Base-by-base conservation (phyloP, 2,888 invertebrate species). In the Hipparchia sbordonii region DNA sequence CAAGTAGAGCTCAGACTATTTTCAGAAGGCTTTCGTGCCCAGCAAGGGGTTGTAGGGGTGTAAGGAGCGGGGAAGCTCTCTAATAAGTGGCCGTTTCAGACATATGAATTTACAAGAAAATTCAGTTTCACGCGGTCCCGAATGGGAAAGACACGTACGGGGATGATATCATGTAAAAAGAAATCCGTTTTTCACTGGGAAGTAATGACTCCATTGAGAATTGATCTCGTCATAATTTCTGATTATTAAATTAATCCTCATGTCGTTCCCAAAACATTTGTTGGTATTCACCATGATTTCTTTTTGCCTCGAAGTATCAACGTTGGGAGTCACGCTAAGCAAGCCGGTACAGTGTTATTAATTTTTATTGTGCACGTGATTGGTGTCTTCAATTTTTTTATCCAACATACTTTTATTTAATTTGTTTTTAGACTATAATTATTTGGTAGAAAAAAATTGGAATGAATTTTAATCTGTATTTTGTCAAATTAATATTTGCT, bases 281-380 rank as follows among this genome's bases (percentile, higher is more conserved):
- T 73, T 86, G 78, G 77, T 84, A 76, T 77, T 82, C 79, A 83
- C 80, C 81, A 90, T 91, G 89, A 79, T 86, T 82, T 84, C 85
- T 79, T 81, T 84, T 80, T 81, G 86, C 76, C 76, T 86, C 77
- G 83, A 84, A 82, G 82, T 87, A 79, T 82, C 82, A 74, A 77
- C 86, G 72, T 77, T 88, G 72, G 88, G 85, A 73, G 79, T 86
- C 78, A 81, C 87, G 74, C 80, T 85, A 57, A 72, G 71, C 71
- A 76, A 73, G 68, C 76, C 79, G 61, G 72, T 79, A 72, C 78
- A 6, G 59, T 60, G 10, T 60, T 57, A 23, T 60, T 60, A 39
- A 33, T 72, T 67, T 65, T 60, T 63, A 51, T 59, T n/a, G 6
- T 67, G 63, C 70, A 73, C 67, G 73, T 73, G 48, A 63, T 70